phyloP scores from a whole-genome alignment of 1,140 invertebrate species.

The Drosophila pectinifera region DNA sequence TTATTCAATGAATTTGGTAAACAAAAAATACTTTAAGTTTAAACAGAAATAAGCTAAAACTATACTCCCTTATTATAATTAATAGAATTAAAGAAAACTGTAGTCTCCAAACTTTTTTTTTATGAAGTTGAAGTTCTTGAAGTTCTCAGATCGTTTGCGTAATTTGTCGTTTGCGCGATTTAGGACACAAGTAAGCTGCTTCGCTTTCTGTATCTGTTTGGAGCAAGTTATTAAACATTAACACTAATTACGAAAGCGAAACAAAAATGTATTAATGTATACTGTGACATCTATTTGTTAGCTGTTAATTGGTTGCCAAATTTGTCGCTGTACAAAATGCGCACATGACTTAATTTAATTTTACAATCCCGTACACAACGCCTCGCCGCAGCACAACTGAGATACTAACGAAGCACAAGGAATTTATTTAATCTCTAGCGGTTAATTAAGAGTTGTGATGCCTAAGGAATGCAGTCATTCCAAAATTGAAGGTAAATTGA shows the following conservation, averaged over 20 bases:
- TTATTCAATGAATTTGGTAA: too few relatives aligned
- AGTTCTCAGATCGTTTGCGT: neutral
- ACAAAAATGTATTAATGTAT: conserved; percentile 24
- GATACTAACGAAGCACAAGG: conserved; percentile 59
- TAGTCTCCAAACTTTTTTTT: too few relatives aligned
- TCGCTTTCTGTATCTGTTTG: conserved; percentile 27
- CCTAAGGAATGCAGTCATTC: conserved; percentile 63
- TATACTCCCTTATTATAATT: too few relatives aligned
- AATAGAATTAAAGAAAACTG: too few relatives aligned
- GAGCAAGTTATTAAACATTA: conserved; percentile 36
- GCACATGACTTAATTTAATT: conserved; percentile 75
- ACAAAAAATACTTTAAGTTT: too few relatives aligned
- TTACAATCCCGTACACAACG: conserved; percentile 46
- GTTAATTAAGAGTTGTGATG: conserved; percentile 58
- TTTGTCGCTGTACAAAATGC: conserved; percentile 39
- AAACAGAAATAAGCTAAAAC: too few relatives aligned
- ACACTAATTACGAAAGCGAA: conserved; percentile 40
- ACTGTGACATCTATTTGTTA: conserved; percentile 76
- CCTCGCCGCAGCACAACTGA: conserved; percentile 7
- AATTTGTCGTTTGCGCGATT: conserved; percentile 49
- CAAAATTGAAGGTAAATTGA: conserved; percentile 45
- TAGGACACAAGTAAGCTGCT: conserved; percentile 21
- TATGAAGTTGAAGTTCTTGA: neutral
- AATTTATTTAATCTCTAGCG: conserved; percentile 58
- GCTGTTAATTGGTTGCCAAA: conserved; percentile 74